Evolutionary conservation across 2,888 invertebrate genomes (phyloP).

Genomic region (Epistrophe eligans): DNA sequence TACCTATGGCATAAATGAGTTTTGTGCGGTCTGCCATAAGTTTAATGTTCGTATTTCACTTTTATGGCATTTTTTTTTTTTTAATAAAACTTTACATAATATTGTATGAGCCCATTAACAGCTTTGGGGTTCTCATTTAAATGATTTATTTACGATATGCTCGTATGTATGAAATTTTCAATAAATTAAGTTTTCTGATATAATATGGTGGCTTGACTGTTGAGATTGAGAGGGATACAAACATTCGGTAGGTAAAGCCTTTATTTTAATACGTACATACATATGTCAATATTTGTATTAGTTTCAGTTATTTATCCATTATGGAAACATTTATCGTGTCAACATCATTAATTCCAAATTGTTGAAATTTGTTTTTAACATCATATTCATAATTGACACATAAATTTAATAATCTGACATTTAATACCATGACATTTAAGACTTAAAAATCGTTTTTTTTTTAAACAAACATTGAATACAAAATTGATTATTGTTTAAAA

Average conservation of each 20-base stretch:
- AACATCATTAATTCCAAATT: too few relatives aligned
- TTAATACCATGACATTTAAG: too few relatives aligned
- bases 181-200: not conserved
- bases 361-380: too few relatives aligned
- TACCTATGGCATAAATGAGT: conserved; percentile 11
- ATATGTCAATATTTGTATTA: too few relatives aligned
- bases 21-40: not conserved
- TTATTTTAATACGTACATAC: not conserved
- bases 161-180: not conserved
- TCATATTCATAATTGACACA: too few relatives aligned
- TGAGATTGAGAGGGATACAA: not conserved
- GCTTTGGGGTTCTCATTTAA: not conserved
- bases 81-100: not conserved
- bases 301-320: too few relatives aligned
- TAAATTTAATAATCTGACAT: too few relatives aligned
- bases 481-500: too few relatives aligned
- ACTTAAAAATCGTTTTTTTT: too few relatives aligned
- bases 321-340: too few relatives aligned
- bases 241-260: not conserved
- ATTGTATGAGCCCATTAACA: not conserved
- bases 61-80: not conserved
- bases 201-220: not conserved
- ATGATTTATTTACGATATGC: not conserved
- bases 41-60: conserved; percentile 5
- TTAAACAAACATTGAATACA: too few relatives aligned